These are phyloP conservation scores for Macrosteles quadrilineatus DNA, from an alignment of 1,140 invertebrate species.

Conservation along the genomic window DNA sequence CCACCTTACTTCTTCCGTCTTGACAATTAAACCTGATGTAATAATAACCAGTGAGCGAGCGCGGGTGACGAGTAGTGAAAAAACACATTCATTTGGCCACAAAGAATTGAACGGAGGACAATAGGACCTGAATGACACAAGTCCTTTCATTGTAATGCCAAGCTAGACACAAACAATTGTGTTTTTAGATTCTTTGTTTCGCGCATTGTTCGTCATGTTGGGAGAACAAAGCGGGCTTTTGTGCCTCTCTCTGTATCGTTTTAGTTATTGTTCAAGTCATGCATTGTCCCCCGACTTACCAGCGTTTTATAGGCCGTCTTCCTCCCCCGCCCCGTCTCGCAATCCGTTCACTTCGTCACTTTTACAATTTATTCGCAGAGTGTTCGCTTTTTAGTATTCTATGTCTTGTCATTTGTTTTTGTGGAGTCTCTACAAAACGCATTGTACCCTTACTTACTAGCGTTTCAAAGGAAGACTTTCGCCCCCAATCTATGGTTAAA, in stretches of 20 bases:
- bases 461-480: no score
- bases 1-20: no score
- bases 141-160: slow-evolving; percentile 42
- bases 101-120: slow-evolving; percentile 13
- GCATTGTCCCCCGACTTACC: slow-evolving; percentile 41
- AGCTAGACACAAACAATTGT: slow-evolving; percentile 43
- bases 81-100: slow-evolving; percentile 13
- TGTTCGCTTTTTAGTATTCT: background rate
- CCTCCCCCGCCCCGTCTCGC: slow-evolving; percentile 12
- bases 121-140: slow-evolving; percentile 37
- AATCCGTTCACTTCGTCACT: slow-evolving; percentile 8
- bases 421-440: no score
- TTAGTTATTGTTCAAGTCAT: slow-evolving; percentile 43
- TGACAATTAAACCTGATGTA: no score
- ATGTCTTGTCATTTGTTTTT: no score
- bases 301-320: slow-evolving; percentile 41
- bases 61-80: background rate
- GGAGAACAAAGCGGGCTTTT: slow-evolving; percentile 40
- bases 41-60: background rate
- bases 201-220: slow-evolving; percentile 43
- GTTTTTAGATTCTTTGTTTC: slow-evolving; percentile 44
- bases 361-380: no score
- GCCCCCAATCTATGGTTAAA: no score
- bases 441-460: no score
- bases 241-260: slow-evolving; percentile 40